Conservation (phyloP, 1,140 invertebrate species). For the Plodia interpunctella region DNA sequence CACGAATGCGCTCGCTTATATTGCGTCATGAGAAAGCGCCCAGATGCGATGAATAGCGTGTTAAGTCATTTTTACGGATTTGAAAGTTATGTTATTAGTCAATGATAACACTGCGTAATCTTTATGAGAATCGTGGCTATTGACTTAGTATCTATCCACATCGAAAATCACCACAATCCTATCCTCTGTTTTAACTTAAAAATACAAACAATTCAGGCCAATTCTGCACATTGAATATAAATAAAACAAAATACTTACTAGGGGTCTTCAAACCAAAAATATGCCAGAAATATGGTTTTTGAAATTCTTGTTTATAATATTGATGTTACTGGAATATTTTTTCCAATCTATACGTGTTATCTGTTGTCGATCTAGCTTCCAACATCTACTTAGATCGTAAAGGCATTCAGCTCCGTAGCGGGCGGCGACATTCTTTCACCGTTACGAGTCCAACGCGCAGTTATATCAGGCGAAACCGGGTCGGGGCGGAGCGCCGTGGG, state of each 20-base stretch:
- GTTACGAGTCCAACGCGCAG: conserved; percentile 57
- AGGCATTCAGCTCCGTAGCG: conserved; percentile 24
- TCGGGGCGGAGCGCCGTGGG: conserved; percentile 30
- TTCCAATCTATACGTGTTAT: too few species aligned
- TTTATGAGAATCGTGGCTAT: background rate
- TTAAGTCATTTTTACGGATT: background rate
- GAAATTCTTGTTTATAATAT: too few species aligned
- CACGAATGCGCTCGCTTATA: too few species aligned
- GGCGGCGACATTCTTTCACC: conserved; percentile 43
- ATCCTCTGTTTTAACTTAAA: too few species aligned
- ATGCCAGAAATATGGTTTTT: too few species aligned
- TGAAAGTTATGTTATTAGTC: background rate
- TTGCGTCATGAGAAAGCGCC: background rate
- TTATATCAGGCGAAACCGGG: conserved; percentile 48
- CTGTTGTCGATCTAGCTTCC: background rate
- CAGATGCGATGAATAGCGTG: background rate
- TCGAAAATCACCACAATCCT: too few species aligned
- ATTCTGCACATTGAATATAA: too few species aligned
- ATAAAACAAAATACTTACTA: too few species aligned
- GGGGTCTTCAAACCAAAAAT: too few species aligned
- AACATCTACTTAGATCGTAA: background rate
- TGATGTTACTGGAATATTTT: too few species aligned
- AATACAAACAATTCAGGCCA: too few species aligned
- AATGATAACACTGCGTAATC: background rate
- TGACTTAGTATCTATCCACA: too few species aligned